A percentile compares a stretch with the other conserved stretches of the same genome.
Evolutionary conservation across 1,140 invertebrate species (phyloP).

Genomic region (Chironomus striatipennis): DNA sequence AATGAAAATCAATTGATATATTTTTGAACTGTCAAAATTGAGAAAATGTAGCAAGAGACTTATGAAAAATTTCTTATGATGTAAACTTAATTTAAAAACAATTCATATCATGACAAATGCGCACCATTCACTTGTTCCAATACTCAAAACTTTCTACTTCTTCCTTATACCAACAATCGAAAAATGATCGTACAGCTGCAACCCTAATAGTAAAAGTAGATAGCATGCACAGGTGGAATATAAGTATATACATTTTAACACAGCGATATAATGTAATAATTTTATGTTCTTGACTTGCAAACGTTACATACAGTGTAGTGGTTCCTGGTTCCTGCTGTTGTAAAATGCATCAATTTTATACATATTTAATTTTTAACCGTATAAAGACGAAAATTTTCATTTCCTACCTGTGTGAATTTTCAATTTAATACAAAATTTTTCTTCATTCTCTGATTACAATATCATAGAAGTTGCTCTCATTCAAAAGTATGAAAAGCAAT

Average conservation of each 20-base stretch:
- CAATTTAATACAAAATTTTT: no score
- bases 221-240: slow-evolving; percentile 17
- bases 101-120: no score
- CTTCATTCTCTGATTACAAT: not conserved
- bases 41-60: no score
- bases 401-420: not conserved
- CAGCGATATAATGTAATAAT: slow-evolving; percentile 10
- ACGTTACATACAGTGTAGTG: not conserved
- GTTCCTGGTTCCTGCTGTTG: not conserved
- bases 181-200: not conserved
- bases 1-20: no score
- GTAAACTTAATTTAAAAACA: no score
- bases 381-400: slow-evolving; percentile 15
- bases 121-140: not conserved
- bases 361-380: slow-evolving; percentile 14
- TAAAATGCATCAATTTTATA: not conserved
- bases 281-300: not conserved
- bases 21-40: no score
- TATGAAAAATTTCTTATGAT: no score
- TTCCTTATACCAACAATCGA: not conserved
- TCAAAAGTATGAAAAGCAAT: not conserved
- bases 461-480: not conserved
- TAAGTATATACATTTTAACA: not conserved
- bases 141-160: not conserved
- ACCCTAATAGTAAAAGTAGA: not conserved